A percentile compares a stretch with the other conserved stretches of the same genome.
phyloP scores from a whole-genome alignment of 2,888 invertebrate genomes.

The Cyclophora punctaria region DNA sequence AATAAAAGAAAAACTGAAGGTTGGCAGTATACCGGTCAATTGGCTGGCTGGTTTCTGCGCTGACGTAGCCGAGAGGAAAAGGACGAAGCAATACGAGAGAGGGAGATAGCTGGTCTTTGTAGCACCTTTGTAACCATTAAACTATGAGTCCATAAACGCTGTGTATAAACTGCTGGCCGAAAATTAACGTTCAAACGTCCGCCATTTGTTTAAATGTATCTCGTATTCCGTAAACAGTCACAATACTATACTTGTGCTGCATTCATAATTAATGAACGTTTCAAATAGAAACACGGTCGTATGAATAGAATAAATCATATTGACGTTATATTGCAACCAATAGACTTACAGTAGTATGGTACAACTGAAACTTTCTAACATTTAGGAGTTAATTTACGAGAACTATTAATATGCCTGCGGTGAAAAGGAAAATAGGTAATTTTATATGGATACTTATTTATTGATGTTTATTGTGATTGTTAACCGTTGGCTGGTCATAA shows the following conservation, averaged over 20 bases:
- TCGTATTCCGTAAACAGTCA: slow-evolving; percentile 39
- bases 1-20: slow-evolving; percentile 75
- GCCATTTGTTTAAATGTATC: slow-evolving; percentile 50
- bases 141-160: slow-evolving; percentile 67
- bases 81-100: slow-evolving; percentile 33
- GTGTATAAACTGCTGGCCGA: slow-evolving; percentile 62
- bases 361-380: no score
- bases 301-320: no score
- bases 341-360: no score
- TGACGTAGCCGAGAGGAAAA: slow-evolving; percentile 58
- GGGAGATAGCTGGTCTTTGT: slow-evolving; percentile 24
- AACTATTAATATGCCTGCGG: not conserved
- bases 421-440: not conserved
- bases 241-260: slow-evolving; percentile 30
- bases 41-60: slow-evolving; percentile 72
- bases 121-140: slow-evolving; percentile 50
- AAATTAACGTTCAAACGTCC: slow-evolving; percentile 57
- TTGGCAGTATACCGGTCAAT: slow-evolving; percentile 74
- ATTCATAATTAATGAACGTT: slow-evolving; percentile 26
- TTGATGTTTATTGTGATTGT: no score
- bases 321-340: no score
- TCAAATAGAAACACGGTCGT: not conserved
- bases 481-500: no score
- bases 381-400: no score
- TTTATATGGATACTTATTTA: no score